Conservation (phyloP, 2,888 invertebrate species). For the Drosophila macrospina region DNA sequence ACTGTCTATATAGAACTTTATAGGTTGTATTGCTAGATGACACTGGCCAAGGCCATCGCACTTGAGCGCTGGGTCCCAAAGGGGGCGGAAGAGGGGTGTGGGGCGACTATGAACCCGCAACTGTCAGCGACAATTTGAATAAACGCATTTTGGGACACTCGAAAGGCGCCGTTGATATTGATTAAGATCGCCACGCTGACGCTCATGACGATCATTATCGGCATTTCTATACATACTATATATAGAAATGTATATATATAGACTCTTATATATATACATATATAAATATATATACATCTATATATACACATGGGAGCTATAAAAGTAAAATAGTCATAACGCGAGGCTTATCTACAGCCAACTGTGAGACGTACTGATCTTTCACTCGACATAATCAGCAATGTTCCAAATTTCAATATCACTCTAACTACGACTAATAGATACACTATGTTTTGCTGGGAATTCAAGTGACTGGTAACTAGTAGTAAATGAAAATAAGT, state of each 20-base stretch:
- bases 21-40: conserved; percentile 35
- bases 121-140: conserved; percentile 68
- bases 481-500: too few relatives aligned
- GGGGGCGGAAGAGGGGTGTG: neutral
- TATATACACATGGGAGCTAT: conserved; percentile 13
- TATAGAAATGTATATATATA: conserved; percentile 13
- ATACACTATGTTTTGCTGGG: neutral
- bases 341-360: conserved; percentile 50
- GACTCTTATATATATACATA: conserved; percentile 12
- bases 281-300: conserved; percentile 14
- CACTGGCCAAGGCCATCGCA: conserved; percentile 66
- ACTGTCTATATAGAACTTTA: conserved; percentile 39
- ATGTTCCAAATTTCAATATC: conserved; percentile 36
- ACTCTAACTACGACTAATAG: conserved; percentile 1
- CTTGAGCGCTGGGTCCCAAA: conserved; percentile 25
- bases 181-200: conserved; percentile 53
- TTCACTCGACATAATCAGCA: conserved; percentile 52
- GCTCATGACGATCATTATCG: conserved; percentile 66
- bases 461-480: too few relatives aligned
- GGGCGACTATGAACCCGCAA: conserved; percentile 43
- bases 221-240: conserved; percentile 10
- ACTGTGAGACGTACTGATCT: conserved; percentile 46
- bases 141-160: conserved; percentile 68
- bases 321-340: conserved; percentile 30
- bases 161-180: conserved; percentile 56